phyloP scores from a whole-genome alignment of 2,113 vertebrate species.

The Scomber japonicus region DNA sequence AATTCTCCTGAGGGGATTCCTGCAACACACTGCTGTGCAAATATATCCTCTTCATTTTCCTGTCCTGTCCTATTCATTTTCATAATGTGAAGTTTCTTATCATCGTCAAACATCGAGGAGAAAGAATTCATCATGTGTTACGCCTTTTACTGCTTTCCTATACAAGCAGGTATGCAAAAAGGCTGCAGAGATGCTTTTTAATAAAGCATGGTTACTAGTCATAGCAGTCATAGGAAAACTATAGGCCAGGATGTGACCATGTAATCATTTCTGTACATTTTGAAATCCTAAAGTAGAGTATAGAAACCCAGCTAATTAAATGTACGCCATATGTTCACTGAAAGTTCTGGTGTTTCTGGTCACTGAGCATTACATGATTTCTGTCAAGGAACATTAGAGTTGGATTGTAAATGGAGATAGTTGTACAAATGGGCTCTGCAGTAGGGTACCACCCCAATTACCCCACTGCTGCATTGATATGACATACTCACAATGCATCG shows the following conservation, averaged over 20 bases:
- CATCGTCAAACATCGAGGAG: slow-evolving; percentile 13
- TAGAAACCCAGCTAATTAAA: too few relatives aligned
- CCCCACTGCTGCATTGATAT: too few relatives aligned
- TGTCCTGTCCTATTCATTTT: slow-evolving; percentile 38
- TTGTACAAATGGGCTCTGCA: too few relatives aligned
- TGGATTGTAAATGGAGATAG: too few relatives aligned
- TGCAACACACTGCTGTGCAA: neutral
- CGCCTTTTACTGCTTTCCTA: neutral
- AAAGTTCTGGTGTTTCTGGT: too few relatives aligned
- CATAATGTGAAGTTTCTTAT: slow-evolving; percentile 51
- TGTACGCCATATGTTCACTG: too few relatives aligned
- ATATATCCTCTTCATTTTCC: slow-evolving; percentile 38
- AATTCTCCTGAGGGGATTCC: slow-evolving; percentile 26
- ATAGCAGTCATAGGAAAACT: neutral
- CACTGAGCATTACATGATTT: too few relatives aligned
- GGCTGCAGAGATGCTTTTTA: neutral
- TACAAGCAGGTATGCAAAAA: slow-evolving; percentile 21
- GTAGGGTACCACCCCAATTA: too few relatives aligned
- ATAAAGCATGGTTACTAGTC: neutral
- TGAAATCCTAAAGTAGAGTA: too few relatives aligned
- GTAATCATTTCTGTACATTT: neutral
- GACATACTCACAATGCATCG: too few relatives aligned
- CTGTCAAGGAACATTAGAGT: too few relatives aligned
- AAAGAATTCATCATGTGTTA: slow-evolving; percentile 34
- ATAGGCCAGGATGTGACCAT: neutral